Conservation (phyloP, 1,140 invertebrate genomes). For the Oncopodura yosiiana region DNA sequence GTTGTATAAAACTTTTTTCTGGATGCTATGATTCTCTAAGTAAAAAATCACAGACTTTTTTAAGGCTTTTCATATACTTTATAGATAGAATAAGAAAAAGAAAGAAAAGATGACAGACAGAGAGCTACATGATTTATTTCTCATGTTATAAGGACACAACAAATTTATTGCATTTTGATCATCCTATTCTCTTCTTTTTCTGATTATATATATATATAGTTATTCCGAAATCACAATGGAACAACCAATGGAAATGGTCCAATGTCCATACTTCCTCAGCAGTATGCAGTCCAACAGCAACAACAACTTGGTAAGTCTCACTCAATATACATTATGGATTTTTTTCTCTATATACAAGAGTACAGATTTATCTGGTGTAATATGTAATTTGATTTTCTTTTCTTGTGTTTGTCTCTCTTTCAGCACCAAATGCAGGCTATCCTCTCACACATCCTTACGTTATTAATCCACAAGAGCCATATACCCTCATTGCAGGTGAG, state of each 20-base stretch:
- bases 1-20: too few species aligned
- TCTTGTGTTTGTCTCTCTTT: constrained; percentile 1
- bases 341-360: neutral
- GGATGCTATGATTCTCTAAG: too few species aligned
- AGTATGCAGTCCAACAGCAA: constrained; percentile 43
- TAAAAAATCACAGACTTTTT: too few species aligned
- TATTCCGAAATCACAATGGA: constrained; percentile 63
- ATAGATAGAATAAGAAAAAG: neutral
- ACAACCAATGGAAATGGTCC: constrained; percentile 48
- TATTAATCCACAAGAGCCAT: constrained; percentile 70
- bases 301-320: constrained; percentile 38
- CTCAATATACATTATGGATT: neutral
- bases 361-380: neutral
- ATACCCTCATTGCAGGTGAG: constrained; percentile 44
- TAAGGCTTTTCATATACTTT: neutral
- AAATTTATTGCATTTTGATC: neutral
- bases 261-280: constrained; percentile 51
- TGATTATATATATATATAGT: constrained; percentile 47
- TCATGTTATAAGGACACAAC: neutral
- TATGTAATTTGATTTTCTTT: constrained; percentile 4
- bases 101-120: neutral
- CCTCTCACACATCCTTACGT: constrained; percentile 76
- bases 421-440: constrained; percentile 49
- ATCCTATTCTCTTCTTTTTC: neutral
- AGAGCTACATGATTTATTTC: neutral